Conservation (phyloP, 2,888 invertebrate genomes). For the Drosophila atripex region DNA sequence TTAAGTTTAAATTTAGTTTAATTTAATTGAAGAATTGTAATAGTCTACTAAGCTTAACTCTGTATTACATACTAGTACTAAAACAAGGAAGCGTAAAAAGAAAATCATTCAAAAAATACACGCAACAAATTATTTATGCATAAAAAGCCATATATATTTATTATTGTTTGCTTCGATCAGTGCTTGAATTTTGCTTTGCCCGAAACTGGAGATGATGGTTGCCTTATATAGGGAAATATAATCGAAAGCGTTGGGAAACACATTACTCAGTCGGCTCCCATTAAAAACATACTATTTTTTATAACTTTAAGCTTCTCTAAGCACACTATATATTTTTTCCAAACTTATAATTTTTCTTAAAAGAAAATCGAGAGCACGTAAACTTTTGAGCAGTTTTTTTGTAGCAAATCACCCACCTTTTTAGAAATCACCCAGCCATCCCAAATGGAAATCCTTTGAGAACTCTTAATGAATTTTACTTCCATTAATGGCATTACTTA, state of each 20-base stretch:
- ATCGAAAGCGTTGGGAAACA: conserved; percentile 1
- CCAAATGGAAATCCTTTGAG: conserved; percentile 36
- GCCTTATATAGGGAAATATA: conserved; percentile 33
- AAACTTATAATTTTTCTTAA: not conserved
- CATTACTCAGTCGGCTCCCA: not conserved
- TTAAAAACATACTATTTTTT: not conserved
- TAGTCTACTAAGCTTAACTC: conserved; percentile 69
- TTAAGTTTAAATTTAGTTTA: conserved; percentile 72
- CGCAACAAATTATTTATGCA: conserved; percentile 61
- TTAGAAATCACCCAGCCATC: conserved; percentile 14
- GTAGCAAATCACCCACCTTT: conserved; percentile 44
- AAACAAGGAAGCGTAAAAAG: conserved; percentile 57
- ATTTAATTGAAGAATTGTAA: conserved; percentile 66
- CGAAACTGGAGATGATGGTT: conserved; percentile 21
- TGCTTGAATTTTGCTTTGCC: conserved; percentile 43
- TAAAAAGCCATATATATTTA: conserved; percentile 41
- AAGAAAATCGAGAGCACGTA: not conserved
- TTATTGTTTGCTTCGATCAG: conserved; percentile 41
- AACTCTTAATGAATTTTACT: conserved; percentile 70
- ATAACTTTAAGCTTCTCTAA: not conserved
- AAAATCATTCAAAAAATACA: conserved; percentile 39
- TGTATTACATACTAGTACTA: conserved; percentile 75
- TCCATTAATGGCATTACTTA: conserved; percentile 66
- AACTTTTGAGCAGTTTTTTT: conserved; percentile 19
- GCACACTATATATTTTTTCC: not conserved